phyloP scores from a whole-genome alignment of 2,113 vertebrate genomes.

The Phasianus colchicus region DNA sequence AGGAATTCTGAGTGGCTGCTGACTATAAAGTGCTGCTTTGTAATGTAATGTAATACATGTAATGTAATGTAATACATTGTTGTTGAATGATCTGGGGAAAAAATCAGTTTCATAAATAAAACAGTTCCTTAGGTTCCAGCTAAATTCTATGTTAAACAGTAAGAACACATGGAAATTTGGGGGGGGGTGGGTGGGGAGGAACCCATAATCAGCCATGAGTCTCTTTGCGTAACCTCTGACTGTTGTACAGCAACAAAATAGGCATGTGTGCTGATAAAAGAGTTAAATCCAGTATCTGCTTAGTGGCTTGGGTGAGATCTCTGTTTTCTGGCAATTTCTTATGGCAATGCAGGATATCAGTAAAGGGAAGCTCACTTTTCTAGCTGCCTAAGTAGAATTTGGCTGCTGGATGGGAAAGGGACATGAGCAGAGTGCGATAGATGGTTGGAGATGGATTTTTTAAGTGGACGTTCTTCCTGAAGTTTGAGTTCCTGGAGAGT shows the following conservation, averaged over 20 bases:
- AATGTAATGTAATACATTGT: neutral
- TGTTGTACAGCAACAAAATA: neutral
- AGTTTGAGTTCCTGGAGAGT: constrained; percentile 10
- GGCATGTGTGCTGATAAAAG: neutral
- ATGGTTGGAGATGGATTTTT: neutral
- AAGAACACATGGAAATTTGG: neutral
- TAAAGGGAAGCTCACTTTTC: neutral
- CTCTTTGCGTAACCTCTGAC: neutral
- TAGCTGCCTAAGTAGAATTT: neutral
- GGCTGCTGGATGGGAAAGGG: neutral
- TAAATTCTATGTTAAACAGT: neutral
- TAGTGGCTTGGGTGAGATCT: neutral
- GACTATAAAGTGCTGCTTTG: neutral
- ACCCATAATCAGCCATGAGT: neutral
- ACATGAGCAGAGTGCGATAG: neutral
- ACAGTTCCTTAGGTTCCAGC: neutral
- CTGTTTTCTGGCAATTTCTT: neutral
- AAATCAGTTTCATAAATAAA: neutral
- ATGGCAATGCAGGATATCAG: neutral
- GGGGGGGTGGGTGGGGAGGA: neutral
- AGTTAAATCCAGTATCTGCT: neutral
- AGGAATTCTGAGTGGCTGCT: neutral
- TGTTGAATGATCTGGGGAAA: neutral
- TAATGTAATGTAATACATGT: no score
- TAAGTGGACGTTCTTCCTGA: neutral